These are phyloP conservation scores for Nannoperca australis DNA, from an alignment of 2,797 vertebrate genomes.

Conservation along the genomic window DNA sequence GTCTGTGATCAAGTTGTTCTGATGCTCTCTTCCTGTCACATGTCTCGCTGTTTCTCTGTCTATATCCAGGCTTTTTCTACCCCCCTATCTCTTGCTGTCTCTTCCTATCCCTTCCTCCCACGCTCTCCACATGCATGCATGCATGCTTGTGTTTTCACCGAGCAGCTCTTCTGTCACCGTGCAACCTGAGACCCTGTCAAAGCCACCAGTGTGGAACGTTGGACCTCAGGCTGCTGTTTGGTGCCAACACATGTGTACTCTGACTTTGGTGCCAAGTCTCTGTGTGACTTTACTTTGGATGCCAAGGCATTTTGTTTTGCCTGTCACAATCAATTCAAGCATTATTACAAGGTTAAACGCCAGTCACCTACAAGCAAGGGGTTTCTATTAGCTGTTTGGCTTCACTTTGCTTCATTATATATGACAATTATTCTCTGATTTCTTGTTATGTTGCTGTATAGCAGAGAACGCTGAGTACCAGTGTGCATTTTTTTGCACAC, in stretches of 20 bases:
- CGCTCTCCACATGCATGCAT: conserved; percentile 10
- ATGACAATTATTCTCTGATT: neutral
- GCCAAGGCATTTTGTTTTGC: conserved; percentile 64
- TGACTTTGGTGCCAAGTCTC: conserved; percentile 60
- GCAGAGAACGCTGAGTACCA: neutral
- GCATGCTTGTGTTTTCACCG: conserved; percentile 39
- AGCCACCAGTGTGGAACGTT: conserved; percentile 44
- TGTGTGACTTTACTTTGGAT: conserved; percentile 51
- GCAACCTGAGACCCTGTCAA: conserved; percentile 58
- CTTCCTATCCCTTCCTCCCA: conserved; percentile 41
- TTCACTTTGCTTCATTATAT: conserved; percentile 11
- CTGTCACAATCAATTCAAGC: conserved; percentile 49
- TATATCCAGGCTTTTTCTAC: conserved; percentile 18
- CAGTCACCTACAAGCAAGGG: conserved; percentile 30
- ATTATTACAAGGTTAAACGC: conserved; percentile 59
- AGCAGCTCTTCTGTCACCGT: conserved; percentile 58
- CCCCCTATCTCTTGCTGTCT: conserved; percentile 2
- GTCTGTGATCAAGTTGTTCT: conserved; percentile 30
- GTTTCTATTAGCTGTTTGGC: conserved; percentile 21
- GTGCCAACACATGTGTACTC: conserved; percentile 64
- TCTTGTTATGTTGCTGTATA: neutral
- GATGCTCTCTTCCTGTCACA: conserved; percentile 38
- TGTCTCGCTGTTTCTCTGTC: conserved; percentile 30
- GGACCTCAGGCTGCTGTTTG: conserved; percentile 47
- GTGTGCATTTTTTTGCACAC: neutral